Percentiles rank a stretch among this genome's conserved stretches.
Evolutionary conservation across 2,797 vertebrate species (phyloP).

Genomic region (Botia kubotai): DNA sequence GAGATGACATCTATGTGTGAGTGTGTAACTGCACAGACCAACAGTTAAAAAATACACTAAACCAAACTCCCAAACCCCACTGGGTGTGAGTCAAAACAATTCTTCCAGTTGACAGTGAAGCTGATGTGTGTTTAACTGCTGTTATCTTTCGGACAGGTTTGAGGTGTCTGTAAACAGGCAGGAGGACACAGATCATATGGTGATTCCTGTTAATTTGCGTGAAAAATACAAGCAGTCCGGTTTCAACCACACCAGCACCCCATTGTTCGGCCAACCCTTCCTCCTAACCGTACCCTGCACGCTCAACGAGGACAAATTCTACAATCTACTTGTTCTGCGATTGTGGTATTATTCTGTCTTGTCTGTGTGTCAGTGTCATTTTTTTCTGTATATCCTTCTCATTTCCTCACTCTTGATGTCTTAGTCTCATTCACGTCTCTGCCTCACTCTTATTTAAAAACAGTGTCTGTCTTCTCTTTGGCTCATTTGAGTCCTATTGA

Average conservation of each 20-base stretch:
- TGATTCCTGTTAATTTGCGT: slow-evolving; percentile 95
- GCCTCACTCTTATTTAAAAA: too few species aligned
- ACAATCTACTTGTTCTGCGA: slow-evolving; percentile 90
- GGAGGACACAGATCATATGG: slow-evolving; percentile 93
- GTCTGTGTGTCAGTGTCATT: background rate
- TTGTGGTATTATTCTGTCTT: slow-evolving; percentile 83
- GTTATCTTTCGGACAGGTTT: slow-evolving; percentile 77
- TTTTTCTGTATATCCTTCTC: background rate
- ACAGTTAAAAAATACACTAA: too few species aligned
- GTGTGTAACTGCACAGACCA: background rate
- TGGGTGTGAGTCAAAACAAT: too few species aligned
- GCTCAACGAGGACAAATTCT: slow-evolving; percentile 95
- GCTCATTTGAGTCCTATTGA: too few species aligned
- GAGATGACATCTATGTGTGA: slow-evolving; percentile 98
- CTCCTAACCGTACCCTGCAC: slow-evolving; percentile 93
- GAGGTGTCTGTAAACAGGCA: slow-evolving; percentile 90
- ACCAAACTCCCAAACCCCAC: too few species aligned
- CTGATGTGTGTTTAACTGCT: background rate
- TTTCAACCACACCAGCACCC: slow-evolving; percentile 94
- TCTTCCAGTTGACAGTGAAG: too few species aligned
- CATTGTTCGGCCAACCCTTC: slow-evolving; percentile 94
- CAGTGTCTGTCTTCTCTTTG: too few species aligned
- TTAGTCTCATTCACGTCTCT: too few species aligned
- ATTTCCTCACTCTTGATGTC: background rate
- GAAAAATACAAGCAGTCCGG: slow-evolving; percentile 96